Base-by-base conservation (phyloP, 2,797 vertebrate species). In the Periparus ater region DNA sequence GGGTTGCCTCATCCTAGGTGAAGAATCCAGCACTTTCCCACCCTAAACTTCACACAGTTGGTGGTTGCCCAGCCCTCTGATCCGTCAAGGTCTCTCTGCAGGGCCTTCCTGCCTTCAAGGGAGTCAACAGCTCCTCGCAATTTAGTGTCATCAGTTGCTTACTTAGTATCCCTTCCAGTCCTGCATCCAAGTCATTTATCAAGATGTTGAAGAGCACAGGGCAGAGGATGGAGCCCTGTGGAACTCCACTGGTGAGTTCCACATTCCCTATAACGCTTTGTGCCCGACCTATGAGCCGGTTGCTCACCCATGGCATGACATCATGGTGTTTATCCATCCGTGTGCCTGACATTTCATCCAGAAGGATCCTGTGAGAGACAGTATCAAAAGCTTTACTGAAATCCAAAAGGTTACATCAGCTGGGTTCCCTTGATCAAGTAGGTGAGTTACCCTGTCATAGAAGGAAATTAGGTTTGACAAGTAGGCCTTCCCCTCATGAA, bases 281-380 rank as follows among this genome's bases (percentile, higher is more conserved):
- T 75, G 26, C 27, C 29, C 0, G 1, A 30, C 7, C 1, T 0
- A 0, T 26, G 17, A 77, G 73, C n/a, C 55, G 40, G 3, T 25
- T 54, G 15, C 18, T 54, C 18, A 17, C 18, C 13, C 42, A 15
- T 32, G 3, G 1, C 19, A 11, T 25, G 16, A 29, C 26, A 42
- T 6, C 42, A 42, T 16, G 42, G 12, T 60, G 18, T 26, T 67
- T 61, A 32, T 30, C 30, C 26, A 81, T 15, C 55, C 68, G 13
- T 12, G 44, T 48, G 48, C 34, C 25, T 45, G 34, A 36, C 17
- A 27, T 48, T 68, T 81, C 55, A 22, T 40, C 42, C 18, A 54
- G 55, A n/a, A 55, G 16, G 16, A 17, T 82, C 1, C 27, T 44
- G 6, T 10, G 30, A 66, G 13, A 65, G 60, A n/a, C 6, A 15